Evolutionary conservation across 2,888 invertebrate species (phyloP).

Genomic region (Buathra laborator): DNA sequence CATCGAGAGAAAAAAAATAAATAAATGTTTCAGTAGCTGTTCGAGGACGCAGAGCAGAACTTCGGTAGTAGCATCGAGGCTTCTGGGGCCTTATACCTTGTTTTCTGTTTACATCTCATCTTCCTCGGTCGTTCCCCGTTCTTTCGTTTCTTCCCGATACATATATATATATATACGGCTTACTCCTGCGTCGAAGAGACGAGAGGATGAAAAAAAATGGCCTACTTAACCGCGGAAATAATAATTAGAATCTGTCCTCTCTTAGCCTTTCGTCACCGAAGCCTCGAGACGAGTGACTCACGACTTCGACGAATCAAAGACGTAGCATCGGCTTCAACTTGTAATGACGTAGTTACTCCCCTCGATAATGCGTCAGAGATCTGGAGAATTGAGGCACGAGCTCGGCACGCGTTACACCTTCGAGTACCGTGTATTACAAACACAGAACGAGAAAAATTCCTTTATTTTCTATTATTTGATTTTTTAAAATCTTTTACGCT

Average conservation of each 20-base stretch:
- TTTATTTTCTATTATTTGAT: background rate
- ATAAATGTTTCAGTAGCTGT: slow-evolving; percentile 79
- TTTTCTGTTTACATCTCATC: slow-evolving; percentile 68
- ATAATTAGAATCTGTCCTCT: slow-evolving; percentile 61
- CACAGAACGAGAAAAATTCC: background rate
- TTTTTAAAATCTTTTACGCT: too few species aligned
- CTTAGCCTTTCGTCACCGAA: slow-evolving; percentile 42
- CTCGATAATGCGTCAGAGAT: background rate
- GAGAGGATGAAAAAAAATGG: slow-evolving; percentile 72
- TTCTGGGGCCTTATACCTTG: slow-evolving; percentile 60
- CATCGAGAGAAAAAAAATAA: slow-evolving; percentile 69
- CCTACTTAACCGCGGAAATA: slow-evolving; percentile 77
- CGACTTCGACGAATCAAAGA: background rate
- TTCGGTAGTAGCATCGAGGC: slow-evolving; percentile 46
- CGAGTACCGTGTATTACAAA: background rate
- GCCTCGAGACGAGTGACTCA: slow-evolving; percentile 15
- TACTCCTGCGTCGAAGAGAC: background rate
- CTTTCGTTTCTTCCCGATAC: slow-evolving; percentile 8
- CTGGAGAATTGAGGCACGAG: background rate
- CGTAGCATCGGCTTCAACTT: background rate
- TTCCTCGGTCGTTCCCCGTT: slow-evolving; percentile 41
- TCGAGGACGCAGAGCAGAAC: slow-evolving; percentile 79
- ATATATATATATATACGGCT: background rate
- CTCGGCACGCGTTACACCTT: slow-evolving; percentile 19
- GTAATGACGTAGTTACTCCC: background rate